Base-by-base conservation (phyloP, 2,113 vertebrate genomes). In the Cyanistes caeruleus region DNA sequence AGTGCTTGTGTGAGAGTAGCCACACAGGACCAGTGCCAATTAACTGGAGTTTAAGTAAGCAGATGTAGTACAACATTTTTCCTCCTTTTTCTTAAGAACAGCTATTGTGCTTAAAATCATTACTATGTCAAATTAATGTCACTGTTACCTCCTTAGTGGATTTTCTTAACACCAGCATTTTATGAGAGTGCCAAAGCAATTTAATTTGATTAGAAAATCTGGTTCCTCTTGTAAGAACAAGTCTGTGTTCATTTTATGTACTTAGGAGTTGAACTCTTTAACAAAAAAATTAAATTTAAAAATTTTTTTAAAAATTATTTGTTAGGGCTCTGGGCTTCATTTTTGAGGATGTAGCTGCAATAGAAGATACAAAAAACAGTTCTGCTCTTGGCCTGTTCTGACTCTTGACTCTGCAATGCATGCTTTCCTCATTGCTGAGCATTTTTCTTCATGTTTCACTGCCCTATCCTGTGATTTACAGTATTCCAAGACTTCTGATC, bases 131-230 rank as follows among this genome's bases (percentile, higher is more conserved):
- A 97, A 97, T 97, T 95, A 97, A 94, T 94, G 95, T 95, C 93
- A 96, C 95, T 98, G 94, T 95, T 98, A 95, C 89, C 92, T 97
- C 96, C 89, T 80, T 37, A 89, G 91, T 94, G 92, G 80, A 72
- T 97, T 97, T 97, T 96, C 88, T 95, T 95, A 97, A 97, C 97
- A 97, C 93, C 81, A 95, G 84, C 49, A 46, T 96, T 97, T 97
- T 96, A 90, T 46, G 81, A 78, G 91, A 86, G 92, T 93, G 97
- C 83, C 79, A 92, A 84, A 98, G 96, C 89, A 97, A 97, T 97
- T 98, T 97, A 72, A 91, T 97, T 97, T 98, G 96, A 97, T 98
- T 98, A 97, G 97, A 96, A 95, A 97, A 94, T 93, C 93, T 97
- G 93, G 77, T 97, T 98, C 77, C 95, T 98, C 91, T 97, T 97